Evolutionary conservation across 2,888 invertebrate genomes (phyloP), one percentile per base, ranked within the genome.

Genomic region (Schizotus pectinicornis): DNA sequence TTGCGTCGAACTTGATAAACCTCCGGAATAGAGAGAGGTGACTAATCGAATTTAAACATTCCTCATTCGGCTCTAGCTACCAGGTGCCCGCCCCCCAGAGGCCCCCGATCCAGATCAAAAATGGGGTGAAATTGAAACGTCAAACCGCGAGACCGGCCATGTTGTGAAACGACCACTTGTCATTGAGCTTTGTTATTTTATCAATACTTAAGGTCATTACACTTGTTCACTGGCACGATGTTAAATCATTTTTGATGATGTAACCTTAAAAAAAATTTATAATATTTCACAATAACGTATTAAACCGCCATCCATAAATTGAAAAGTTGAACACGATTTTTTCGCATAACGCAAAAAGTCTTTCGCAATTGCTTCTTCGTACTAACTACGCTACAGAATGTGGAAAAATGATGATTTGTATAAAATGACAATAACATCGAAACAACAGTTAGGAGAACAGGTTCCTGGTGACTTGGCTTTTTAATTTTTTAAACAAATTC

Each of bases 131-230:
- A 22, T 22, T 22, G 3, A 22, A 22, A 22, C 22, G 5, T 5
- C 5, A 22, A 22, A 22, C 5, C 22, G 22, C 3, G 3, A 22
- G 11, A 45, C n/a, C 32, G n/a, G 33, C 30, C 13, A 33, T 45
- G 31, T 45, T 45, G 32, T 45, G 45, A 45, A 45, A 37, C 37
- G 36, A 45, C 51, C 51, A 58, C 22, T 14, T 48, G 41, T 49
- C 32, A 51, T 58, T 58, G 46, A 41, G 52, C 30, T 52, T 58
- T 53, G 42, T 53, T 58, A 38, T 48, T 42, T 58, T 58, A 58
- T 58, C 58, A 58, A 49, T 42, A 53, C 43, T 57, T 47, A 52
- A 58, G 58, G 58, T 58, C 58, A 48, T 58, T 58, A 58, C 53
- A 49, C 58, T 58, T 38, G 47, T 43, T 32, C 43, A 43, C 22